A percentile compares a stretch with the other conserved stretches of the same genome.
Evolutionary conservation across 2,888 invertebrate genomes (phyloP).

Genomic region (Cryptus viduatorius): DNA sequence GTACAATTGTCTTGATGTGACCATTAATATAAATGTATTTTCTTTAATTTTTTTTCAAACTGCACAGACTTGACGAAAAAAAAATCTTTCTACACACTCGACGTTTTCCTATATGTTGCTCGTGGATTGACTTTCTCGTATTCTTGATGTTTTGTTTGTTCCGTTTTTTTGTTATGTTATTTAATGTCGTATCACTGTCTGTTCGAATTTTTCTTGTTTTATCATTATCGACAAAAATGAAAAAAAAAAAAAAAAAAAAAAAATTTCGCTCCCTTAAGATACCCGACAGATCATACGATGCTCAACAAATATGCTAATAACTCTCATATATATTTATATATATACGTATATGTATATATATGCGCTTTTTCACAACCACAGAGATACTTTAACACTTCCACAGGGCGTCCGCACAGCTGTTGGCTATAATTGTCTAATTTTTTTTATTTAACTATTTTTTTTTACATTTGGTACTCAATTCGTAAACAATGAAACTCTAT

Average conservation of each 20-base stretch:
- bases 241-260: neutral
- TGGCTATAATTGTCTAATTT: constrained; percentile 59
- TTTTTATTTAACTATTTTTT: constrained; percentile 24
- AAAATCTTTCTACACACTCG: constrained; percentile 25
- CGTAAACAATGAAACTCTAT: constrained; percentile 24
- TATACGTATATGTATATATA: neutral
- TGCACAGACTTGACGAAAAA: constrained; percentile 12
- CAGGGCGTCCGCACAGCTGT: constrained; percentile 67
- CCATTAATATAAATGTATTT: constrained; percentile 25
- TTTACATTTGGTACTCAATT: neutral
- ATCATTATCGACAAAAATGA: neutral
- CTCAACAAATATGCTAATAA: constrained; percentile 37
- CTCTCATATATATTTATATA: constrained; percentile 1
- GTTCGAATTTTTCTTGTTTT: constrained; percentile 22
- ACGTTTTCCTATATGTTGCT: constrained; percentile 49
- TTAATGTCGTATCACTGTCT: constrained; percentile 9
- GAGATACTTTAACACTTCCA: constrained; percentile 57
- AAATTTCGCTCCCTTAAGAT: neutral
- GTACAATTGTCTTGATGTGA: constrained; percentile 42
- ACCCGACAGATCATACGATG: constrained; percentile 6
- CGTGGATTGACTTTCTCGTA: constrained; percentile 49
- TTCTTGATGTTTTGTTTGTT: constrained; percentile 30
- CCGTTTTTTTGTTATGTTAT: neutral
- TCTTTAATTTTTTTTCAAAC: neutral
- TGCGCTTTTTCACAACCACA: constrained; percentile 39